A percentile compares a stretch with the other conserved stretches of the same genome.
These are phyloP conservation scores for Rhinoraja longicauda DNA, from an alignment of 2,797 vertebrate species.

Conservation along the genomic window DNA sequence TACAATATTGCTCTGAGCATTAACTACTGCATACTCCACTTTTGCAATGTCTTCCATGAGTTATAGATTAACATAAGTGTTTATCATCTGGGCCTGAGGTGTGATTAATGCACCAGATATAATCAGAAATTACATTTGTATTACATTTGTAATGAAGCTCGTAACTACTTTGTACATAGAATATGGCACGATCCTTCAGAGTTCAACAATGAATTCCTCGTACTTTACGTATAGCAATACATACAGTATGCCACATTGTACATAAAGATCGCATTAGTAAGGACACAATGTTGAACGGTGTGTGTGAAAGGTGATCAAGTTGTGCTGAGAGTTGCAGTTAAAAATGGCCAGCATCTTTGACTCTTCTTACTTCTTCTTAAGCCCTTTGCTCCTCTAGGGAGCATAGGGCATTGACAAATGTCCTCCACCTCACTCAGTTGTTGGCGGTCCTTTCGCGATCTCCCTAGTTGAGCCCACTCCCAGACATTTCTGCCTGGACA, in stretches of 20 bases:
- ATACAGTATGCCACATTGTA: not conserved
- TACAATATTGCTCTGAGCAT: not conserved
- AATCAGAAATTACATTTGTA: not conserved
- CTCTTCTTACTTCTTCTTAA: no score
- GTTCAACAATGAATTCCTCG: not conserved
- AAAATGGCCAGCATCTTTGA: not conserved
- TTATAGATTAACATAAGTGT: not conserved
- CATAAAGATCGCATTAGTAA: not conserved
- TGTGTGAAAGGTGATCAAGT: not conserved
- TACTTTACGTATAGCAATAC: not conserved
- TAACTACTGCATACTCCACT: not conserved
- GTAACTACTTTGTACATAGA: not conserved
- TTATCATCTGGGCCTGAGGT: not conserved
- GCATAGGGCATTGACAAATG: no score
- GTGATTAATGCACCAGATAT: not conserved
- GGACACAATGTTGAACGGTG: not conserved
- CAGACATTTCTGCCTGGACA: no score
- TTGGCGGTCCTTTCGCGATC: no score
- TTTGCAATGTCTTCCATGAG: not conserved
- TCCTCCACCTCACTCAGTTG: no score
- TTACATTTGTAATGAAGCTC: not conserved
- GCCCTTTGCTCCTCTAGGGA: no score
- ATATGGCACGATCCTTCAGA: not conserved
- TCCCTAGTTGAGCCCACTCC: no score
- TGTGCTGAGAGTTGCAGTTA: not conserved